These are phyloP conservation scores for Tapera naevia DNA, from an alignment of 2,797 vertebrate genomes.

Conservation along the genomic window DNA sequence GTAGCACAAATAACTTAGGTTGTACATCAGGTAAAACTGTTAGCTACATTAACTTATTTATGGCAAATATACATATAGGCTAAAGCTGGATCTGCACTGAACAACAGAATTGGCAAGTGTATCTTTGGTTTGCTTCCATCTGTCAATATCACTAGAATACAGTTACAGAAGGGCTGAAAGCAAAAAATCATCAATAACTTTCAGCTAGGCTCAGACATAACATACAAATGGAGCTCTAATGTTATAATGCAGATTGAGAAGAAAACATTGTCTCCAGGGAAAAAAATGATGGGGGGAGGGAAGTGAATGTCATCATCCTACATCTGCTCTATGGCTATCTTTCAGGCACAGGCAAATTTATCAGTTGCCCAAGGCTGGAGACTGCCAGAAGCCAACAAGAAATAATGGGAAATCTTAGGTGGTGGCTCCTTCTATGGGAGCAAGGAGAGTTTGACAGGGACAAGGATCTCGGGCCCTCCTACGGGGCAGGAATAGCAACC, in stretches of 20 bases:
- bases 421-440: background rate
- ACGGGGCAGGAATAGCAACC: background rate
- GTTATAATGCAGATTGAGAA: background rate
- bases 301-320: background rate
- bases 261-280: background rate
- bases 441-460: background rate
- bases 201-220: background rate
- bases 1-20: background rate
- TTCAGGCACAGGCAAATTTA: background rate
- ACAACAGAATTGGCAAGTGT: background rate
- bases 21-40: background rate
- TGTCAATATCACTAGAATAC: background rate
- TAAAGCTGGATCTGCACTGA: background rate
- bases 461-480: background rate
- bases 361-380: background rate
- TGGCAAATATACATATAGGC: background rate
- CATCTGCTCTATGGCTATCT: background rate
- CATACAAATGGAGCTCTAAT: background rate
- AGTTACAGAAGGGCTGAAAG: background rate
- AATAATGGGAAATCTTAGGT: background rate
- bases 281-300: background rate
- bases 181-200: background rate
- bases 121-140: background rate
- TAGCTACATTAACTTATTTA: background rate
- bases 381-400: background rate